Evolutionary conservation across 2,888 invertebrate species (phyloP).

Genomic region (Labia minor): DNA sequence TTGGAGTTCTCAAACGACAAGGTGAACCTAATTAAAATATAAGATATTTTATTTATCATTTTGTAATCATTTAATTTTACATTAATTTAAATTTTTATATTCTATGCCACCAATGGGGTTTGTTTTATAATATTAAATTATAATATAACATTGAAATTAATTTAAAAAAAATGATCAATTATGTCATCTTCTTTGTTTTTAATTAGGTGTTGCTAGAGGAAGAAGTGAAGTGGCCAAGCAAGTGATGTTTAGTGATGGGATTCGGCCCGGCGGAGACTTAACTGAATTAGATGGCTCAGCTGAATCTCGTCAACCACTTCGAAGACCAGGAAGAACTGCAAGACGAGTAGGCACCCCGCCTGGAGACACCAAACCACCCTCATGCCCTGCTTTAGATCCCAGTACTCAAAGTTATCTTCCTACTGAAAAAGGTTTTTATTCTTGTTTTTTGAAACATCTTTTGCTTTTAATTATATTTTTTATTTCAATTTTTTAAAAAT

Average conservation of each 20-base stretch:
- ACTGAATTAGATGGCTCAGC: constrained; percentile 55
- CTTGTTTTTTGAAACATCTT: too few species aligned
- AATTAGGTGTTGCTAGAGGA: constrained; percentile 29
- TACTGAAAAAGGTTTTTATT: constrained; percentile 37
- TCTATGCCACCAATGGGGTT: too few species aligned
- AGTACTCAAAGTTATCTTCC: constrained; percentile 47
- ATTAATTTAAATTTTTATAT: too few species aligned
- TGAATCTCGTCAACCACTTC: constrained; percentile 29
- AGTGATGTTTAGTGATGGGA: constrained; percentile 83
- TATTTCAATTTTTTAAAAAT: too few species aligned
- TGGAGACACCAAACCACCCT: constrained; percentile 25
- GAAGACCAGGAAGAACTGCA: constrained; percentile 31
- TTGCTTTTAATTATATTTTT: too few species aligned
- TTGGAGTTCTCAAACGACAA: constrained; percentile 67
- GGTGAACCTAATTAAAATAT: constrained; percentile 35
- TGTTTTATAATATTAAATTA: too few species aligned
- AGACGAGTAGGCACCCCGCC: constrained; percentile 35
- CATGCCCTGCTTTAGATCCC: constrained; percentile 37
- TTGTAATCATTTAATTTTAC: neutral
- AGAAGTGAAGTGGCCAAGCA: constrained; percentile 47
- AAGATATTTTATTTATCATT: neutral
- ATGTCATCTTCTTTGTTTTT: too few species aligned
- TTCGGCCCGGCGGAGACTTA: constrained; percentile 75
- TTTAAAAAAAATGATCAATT: too few species aligned
- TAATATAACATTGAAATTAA: too few species aligned